A percentile compares a stretch with the other conserved stretches of the same genome.
phyloP scores from a whole-genome alignment of 2,113 vertebrate genomes.

The Callopanchax toddi region DNA sequence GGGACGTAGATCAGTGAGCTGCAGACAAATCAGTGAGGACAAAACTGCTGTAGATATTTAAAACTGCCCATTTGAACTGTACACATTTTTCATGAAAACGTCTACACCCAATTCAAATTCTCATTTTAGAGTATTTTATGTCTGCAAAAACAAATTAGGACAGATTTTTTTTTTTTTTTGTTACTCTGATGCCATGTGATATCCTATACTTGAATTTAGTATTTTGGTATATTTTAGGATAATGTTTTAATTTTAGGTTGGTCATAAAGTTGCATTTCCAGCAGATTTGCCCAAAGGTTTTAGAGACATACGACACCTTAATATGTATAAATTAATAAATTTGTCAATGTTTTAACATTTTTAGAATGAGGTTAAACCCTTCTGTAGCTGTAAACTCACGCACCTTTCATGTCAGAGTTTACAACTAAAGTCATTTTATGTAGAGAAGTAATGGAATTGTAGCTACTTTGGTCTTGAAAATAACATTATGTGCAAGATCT shows the following conservation, averaged over 20 bases:
- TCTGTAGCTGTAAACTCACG: too few species aligned
- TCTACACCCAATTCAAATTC: not conserved
- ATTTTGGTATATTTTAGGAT: slow-evolving; percentile 16
- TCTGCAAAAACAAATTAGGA: slow-evolving; percentile 28
- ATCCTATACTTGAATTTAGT: slow-evolving; percentile 42
- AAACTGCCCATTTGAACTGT: slow-evolving; percentile 1
- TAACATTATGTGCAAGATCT: too few species aligned
- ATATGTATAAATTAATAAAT: too few species aligned
- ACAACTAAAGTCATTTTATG: too few species aligned
- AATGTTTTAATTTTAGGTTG: slow-evolving; percentile 46
- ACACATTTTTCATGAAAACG: not conserved
- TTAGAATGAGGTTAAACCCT: too few species aligned
- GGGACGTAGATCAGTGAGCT: slow-evolving; percentile 57
- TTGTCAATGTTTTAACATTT: too few species aligned
- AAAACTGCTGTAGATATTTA: slow-evolving; percentile 68
- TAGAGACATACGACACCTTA: too few species aligned
- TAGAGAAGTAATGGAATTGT: too few species aligned
- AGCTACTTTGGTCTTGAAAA: too few species aligned
- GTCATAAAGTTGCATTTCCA: too few species aligned
- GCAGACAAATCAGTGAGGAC: slow-evolving; percentile 29
- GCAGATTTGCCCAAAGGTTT: too few species aligned
- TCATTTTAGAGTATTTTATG: not conserved
- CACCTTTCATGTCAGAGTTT: too few species aligned
- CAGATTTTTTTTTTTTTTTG: slow-evolving; percentile 13
- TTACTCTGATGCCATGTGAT: slow-evolving; percentile 30